Evolutionary conservation across 2,797 vertebrate species (phyloP), one percentile per base, ranked within the genome.

Genomic region (Tiaroga cobitis): DNA sequence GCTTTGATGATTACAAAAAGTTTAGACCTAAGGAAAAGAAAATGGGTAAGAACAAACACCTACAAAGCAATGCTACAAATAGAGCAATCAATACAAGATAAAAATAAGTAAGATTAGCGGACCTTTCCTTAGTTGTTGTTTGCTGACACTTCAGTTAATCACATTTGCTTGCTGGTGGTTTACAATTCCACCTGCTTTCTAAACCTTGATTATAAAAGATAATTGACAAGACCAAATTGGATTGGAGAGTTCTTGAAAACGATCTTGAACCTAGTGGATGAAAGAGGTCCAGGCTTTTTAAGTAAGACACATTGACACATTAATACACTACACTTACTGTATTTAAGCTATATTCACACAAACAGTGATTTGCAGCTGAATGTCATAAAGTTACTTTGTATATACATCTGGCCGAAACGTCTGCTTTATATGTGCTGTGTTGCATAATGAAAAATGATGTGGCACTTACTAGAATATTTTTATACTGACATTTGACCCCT

Each of bases 151-250:
- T 43, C 56, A 29, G 39, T 43, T 15, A 41, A 29, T 43, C 15
- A 79, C n/a, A 78, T 61, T 61, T 46, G 8, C 70, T 37, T 39
- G 69, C 26, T n/a, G 26, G 6, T 70, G 49, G 67, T 59, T 65
- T 39, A 61, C 15, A 41, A 43, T 43, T 34, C 3, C 80, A 59
- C 46, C 67, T 82, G 56, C 81, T 82, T 74, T 61, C n/a, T 49
- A 49, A 83, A 65, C 21, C 13, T 73, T 65, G 72, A 75, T 34
- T 18, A 72, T 72, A 75, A 65, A 75, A 65, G 61, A 19, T 65
- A 39, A 0, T 10, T 46, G 9, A 65, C 16, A 29, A 16, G 8
- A 24, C 19, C 19, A 61, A 63, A 49, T 5, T n/a, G 56, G 8
- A 61, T 7, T 49, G 39, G 21, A 74, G 70, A n/a, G 39, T 49